Evolutionary conservation across 2,888 invertebrate species (phyloP), one percentile per base, ranked within the genome.

Genomic region (Petrolisthes manimaculis): DNA sequence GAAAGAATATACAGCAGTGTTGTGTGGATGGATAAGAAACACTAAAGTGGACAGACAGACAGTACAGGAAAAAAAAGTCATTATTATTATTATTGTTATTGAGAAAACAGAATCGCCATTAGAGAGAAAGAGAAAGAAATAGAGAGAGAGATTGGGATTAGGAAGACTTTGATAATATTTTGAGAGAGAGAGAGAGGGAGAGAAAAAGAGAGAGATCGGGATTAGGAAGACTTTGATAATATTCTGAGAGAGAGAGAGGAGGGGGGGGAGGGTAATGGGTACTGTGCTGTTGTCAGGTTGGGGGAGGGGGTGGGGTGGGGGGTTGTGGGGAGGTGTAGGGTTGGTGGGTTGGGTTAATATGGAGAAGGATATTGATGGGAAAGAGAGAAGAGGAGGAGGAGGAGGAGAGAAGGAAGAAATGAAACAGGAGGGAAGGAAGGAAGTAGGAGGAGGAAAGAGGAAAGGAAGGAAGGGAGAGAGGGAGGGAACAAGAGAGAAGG

Each of bases 241-340:
- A 61, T 18, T 14, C 18, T 61, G 18, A 71, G 14, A n/a, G 81
- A 61, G 81, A 81, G 81, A 56, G 81, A 81, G 51, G 74, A 71
- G 21, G 69, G 8, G 14, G 74, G 18, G 54, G 71, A 21, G 37
- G 37, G 37, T 37, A 37, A 1, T 37, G 37, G 37, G 37, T 37
- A 37, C 37, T 37, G 37, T 37, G 2, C 37, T 37, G 37, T 37
- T 37, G 37, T 37, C 2, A 37, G 37, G 37, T 0, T 37, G 37
- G 37, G 9, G 67, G 61, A 14, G 5, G 21, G 1, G 37, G 67
- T 14, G 77, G 8, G 54, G 75, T 37, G n/a, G 51, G 71, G 14
- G 12, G n/a, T 14, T 4, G 51, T 9, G 83, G 18, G 54, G 74
- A 51, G 37, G 51, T 5, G 69, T 6, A 4, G 37, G 37, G 37